These are phyloP conservation scores for Crepidodera aurea DNA, from an alignment of 2,888 invertebrate species.

Conservation along the genomic window DNA sequence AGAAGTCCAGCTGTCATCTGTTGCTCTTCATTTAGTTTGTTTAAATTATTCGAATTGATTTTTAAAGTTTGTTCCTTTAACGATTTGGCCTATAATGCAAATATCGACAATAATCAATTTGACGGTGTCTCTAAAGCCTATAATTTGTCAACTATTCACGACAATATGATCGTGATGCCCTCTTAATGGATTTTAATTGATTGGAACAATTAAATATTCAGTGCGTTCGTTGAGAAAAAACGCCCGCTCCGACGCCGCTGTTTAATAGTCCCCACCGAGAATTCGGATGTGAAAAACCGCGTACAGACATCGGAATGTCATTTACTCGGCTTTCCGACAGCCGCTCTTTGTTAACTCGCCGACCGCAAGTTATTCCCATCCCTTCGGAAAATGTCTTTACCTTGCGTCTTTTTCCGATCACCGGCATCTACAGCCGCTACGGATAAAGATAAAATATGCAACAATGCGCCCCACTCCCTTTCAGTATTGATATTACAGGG, in stretches of 20 bases:
- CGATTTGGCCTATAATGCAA: too few relatives aligned
- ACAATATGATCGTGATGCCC: too few relatives aligned
- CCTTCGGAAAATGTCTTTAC: slow-evolving; percentile 46
- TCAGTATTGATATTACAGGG: not conserved
- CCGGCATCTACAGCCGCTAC: slow-evolving; percentile 19
- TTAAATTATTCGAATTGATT: too few relatives aligned
- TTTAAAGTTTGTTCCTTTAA: too few relatives aligned
- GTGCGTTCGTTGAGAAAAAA: too few relatives aligned
- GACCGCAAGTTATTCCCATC: slow-evolving; percentile 55
- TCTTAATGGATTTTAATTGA: too few relatives aligned
- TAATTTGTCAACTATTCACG: too few relatives aligned
- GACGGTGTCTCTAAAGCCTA: too few relatives aligned
- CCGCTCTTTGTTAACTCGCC: slow-evolving; percentile 55
- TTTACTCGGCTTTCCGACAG: slow-evolving; percentile 53
- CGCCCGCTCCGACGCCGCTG: not conserved
- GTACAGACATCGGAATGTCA: slow-evolving; percentile 55
- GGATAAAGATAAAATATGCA: slow-evolving; percentile 40
- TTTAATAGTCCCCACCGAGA: slow-evolving; percentile 12
- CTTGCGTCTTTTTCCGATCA: slow-evolving; percentile 34
- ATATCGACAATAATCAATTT: too few relatives aligned
- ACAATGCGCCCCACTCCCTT: slow-evolving; percentile 31
- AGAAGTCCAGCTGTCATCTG: too few relatives aligned
- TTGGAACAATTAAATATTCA: too few relatives aligned
- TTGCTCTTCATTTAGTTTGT: too few relatives aligned
- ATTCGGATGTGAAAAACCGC: slow-evolving; percentile 43